Percentiles rank a stretch among this genome's conserved stretches.
Conservation (phyloP, 2,888 invertebrate species). For the Drosophila longiperda region DNA sequence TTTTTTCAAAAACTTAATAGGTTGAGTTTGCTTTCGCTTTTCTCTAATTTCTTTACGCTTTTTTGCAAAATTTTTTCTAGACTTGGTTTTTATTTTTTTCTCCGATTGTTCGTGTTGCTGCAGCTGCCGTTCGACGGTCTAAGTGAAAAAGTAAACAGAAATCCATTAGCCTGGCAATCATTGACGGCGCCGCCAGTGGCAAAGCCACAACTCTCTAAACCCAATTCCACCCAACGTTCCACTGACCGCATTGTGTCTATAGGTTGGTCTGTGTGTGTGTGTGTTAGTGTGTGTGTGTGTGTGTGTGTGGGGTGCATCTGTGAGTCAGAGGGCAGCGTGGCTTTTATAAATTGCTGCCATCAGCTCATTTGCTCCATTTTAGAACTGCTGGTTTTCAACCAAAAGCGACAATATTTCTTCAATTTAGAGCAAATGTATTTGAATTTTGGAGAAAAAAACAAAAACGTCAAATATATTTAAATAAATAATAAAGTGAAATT, state of each 20-base stretch:
- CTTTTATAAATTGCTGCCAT: constrained; percentile 77
- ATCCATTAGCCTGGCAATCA: constrained; percentile 83
- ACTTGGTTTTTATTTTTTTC: constrained; percentile 46
- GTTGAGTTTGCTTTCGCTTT: constrained; percentile 75
- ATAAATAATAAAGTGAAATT: constrained; percentile 60
- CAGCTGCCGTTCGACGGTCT: constrained; percentile 55
- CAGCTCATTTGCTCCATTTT: constrained; percentile 71
- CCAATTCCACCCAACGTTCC: constrained; percentile 8
- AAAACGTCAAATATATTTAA: constrained; percentile 35
- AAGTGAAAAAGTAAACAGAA: constrained; percentile 83
- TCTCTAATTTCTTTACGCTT: constrained; percentile 73
- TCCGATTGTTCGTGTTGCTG: constrained; percentile 11
- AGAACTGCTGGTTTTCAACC: constrained; percentile 33
- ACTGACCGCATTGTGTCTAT: constrained; percentile 4
- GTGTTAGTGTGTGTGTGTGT: constrained; percentile 6
- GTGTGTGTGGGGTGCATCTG: constrained; percentile 28
- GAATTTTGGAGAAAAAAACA: not conserved
- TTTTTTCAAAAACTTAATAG: constrained; percentile 8
- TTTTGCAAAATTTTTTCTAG: constrained; percentile 62
- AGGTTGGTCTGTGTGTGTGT: constrained; percentile 16
- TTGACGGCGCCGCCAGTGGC: constrained; percentile 70
- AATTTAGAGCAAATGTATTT: constrained; percentile 26
- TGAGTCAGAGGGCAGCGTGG: constrained; percentile 55
- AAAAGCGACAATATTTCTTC: constrained; percentile 23
- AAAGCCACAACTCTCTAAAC: not conserved